Percentiles rank a stretch among this genome's conserved stretches.
phyloP scores from a whole-genome alignment of 1,140 invertebrate species.

The Zelostemma sp. region DNA sequence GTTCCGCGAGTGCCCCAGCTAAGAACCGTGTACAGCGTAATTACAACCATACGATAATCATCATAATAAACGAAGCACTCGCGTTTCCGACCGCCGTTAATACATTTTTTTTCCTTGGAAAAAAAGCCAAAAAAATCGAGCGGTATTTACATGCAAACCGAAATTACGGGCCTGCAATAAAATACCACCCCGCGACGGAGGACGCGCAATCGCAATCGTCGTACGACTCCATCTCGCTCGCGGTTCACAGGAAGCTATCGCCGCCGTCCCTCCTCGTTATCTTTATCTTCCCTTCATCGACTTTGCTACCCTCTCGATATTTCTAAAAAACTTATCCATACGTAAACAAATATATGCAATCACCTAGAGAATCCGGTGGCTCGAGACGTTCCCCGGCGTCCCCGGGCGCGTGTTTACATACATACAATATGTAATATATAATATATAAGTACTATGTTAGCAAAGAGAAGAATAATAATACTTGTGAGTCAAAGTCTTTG shows the following conservation, averaged over 20 bases:
- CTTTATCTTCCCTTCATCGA: too few relatives aligned
- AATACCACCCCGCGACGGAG: not conserved
- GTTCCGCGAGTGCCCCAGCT: not conserved
- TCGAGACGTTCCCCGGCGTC: conserved; percentile 12
- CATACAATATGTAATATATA: conserved; percentile 19
- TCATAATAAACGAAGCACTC: not conserved
- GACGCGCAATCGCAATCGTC: not conserved
- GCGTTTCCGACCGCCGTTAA: not conserved
- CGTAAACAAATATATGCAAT: conserved; percentile 44
- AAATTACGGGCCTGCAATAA: not conserved
- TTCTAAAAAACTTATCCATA: conserved; percentile 45
- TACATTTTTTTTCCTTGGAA: too few relatives aligned
- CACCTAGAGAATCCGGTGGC: conserved; percentile 25
- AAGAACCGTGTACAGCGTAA: too few relatives aligned
- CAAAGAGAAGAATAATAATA: conserved; percentile 9
- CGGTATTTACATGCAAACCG: conserved; percentile 3
- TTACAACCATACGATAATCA: too few relatives aligned
- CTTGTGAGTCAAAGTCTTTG: conserved; percentile 7
- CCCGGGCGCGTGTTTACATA: conserved; percentile 4
- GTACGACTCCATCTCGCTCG: not conserved
- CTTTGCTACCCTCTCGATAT: conserved; percentile 13
- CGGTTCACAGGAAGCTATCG: not conserved
- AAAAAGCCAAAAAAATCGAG: too few relatives aligned
- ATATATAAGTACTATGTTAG: conserved; percentile 20
- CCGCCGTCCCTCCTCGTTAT: too few relatives aligned